These are phyloP conservation scores for Amphimallon solstitiale DNA, from an alignment of 2,888 invertebrate species.

Conservation along the genomic window DNA sequence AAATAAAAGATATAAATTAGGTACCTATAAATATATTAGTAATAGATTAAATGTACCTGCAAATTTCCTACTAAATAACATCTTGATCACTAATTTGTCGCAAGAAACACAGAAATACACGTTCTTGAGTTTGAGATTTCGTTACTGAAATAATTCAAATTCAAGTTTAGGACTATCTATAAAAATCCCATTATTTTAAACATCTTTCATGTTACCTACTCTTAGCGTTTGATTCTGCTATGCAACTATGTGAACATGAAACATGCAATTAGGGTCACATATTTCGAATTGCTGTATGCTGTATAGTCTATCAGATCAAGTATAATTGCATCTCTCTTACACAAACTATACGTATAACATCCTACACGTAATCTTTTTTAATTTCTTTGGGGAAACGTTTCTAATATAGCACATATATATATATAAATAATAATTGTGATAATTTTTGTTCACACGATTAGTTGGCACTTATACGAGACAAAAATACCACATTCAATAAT, in stretches of 20 bases:
- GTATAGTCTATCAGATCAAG: too few species aligned
- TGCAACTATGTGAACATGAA: background rate
- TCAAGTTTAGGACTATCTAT: constrained; percentile 16
- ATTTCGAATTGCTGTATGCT: too few species aligned
- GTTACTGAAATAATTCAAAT: constrained; percentile 16
- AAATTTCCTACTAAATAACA: constrained; percentile 19
- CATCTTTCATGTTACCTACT: background rate
- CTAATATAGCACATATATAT: too few species aligned
- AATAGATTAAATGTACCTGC: background rate
- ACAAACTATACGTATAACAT: too few species aligned
- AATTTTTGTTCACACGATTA: too few species aligned
- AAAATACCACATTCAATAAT: too few species aligned
- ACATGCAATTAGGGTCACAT: background rate
- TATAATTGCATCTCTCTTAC: too few species aligned
- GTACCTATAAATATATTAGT: background rate
- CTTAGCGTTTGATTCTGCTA: background rate
- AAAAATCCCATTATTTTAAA: constrained; percentile 27
- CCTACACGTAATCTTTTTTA: too few species aligned
- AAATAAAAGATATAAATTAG: background rate
- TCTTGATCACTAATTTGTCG: background rate
- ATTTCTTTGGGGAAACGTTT: too few species aligned
- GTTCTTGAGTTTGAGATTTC: constrained; percentile 2
- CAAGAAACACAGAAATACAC: background rate
- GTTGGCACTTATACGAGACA: too few species aligned
- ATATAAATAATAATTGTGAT: too few species aligned